Conservation (phyloP, 2,888 invertebrate genomes). For the Drosophila atripex region DNA sequence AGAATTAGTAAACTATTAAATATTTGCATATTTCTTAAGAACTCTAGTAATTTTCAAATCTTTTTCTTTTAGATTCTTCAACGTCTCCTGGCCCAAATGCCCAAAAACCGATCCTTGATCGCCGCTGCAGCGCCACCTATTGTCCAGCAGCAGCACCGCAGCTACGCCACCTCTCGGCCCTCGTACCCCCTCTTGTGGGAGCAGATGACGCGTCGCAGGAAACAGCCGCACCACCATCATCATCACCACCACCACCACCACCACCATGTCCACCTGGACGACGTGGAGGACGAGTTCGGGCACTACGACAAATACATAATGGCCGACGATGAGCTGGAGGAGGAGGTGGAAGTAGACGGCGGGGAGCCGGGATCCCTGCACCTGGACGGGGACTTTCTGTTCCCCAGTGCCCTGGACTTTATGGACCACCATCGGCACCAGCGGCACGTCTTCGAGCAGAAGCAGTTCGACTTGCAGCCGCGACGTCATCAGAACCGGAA, state of each 20-base stretch:
- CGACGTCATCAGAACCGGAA: constrained; percentile 78
- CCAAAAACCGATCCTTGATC: constrained; percentile 67
- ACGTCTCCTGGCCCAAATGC: constrained; percentile 81
- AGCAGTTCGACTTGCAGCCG: constrained; percentile 78
- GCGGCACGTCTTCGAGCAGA: constrained; percentile 70
- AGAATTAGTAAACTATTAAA: no score
- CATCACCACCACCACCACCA: constrained; percentile 53
- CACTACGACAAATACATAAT: constrained; percentile 62
- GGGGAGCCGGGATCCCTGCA: constrained; percentile 46
- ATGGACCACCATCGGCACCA: constrained; percentile 63
- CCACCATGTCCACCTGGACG: constrained; percentile 63
- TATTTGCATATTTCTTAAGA: neutral
- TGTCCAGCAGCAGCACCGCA: constrained; percentile 56
- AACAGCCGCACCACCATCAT: constrained; percentile 39
- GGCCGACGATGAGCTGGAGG: constrained; percentile 62
- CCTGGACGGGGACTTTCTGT: constrained; percentile 67
- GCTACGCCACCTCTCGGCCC: constrained; percentile 56
- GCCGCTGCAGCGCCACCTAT: constrained; percentile 45
- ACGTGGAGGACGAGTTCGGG: constrained; percentile 72
- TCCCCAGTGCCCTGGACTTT: constrained; percentile 63
- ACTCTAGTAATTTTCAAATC: neutral
- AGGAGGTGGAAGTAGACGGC: constrained; percentile 41
- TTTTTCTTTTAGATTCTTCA: constrained; percentile 75
- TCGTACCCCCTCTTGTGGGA: constrained; percentile 65
- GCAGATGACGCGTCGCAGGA: constrained; percentile 53